Evolutionary conservation across 2,113 vertebrate species (phyloP), one percentile per base, ranked within the genome.

Genomic region (Burhinus bistriatus): DNA sequence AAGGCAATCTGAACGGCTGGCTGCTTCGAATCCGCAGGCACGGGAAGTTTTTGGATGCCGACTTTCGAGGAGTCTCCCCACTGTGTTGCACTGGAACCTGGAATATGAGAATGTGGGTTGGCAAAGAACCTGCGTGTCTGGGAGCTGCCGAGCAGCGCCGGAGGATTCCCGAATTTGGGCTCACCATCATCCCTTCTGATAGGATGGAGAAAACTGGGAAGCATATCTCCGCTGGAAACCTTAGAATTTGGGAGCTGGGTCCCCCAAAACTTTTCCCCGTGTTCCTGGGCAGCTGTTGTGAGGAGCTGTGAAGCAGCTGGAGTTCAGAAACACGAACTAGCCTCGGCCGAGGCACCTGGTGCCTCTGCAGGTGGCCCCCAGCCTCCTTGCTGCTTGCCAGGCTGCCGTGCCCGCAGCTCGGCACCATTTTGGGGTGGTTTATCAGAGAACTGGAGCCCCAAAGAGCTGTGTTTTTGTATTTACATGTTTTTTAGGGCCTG

Each of bases 21-120:
- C 83, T 87, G 93, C 72, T 93, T 54, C 11, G 2, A 78, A 64
- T 89, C 89, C 13, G 1, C 69, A 77, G 91, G 87, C 91, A 82
- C 1, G 0, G 84, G 66, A 27, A 61, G 49, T 2, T 83, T 71
- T 61, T 27, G 87, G 95, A 94, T 73, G 73, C 25, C 0, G 4
- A 30, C 84, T 93, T 77, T 96, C 36, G 12, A 96, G 90, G 96
- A 96, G 87, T 83, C 73, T 93, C 77, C 87, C 58, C 66, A 34
- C 61, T 19, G 66, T 62, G 40, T 29, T 80, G 9, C 40, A 69
- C 34, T 42, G 87, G 81, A 91, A 80, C 78, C 70, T 82, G 90
- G 78, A 94, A 76, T 8, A 25, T 5, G 82, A 72, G 66, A 73
- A 72, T 5, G 84, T 65, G 95, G 90, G 38, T 16, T 93, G 93